Evolutionary conservation across 92 coral and sea anemone genomes (phyloP).

Genomic region (Porites lobata): DNA sequence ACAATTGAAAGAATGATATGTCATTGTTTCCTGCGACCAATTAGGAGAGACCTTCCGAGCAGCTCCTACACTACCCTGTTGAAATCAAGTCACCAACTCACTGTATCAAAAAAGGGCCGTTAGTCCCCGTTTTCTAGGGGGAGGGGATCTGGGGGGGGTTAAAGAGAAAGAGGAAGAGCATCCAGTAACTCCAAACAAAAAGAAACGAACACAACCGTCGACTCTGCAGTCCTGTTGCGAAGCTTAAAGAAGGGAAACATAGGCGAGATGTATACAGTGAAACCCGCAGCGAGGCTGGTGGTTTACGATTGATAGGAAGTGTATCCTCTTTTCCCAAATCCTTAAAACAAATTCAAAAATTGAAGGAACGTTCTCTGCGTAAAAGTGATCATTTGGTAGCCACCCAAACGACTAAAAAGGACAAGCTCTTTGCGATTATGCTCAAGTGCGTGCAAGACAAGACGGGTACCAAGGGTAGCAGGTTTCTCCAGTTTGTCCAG

Average conservation of each 20-base stretch:
- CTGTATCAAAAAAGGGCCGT: no score
- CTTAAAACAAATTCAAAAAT: constrained; percentile 37
- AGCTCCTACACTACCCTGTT: no score
- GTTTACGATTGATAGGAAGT: no score
- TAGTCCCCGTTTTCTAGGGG: no score
- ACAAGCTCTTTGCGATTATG: constrained; percentile 42
- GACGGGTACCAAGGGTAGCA: neutral
- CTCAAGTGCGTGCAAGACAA: constrained; percentile 49
- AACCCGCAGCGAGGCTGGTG: no score
- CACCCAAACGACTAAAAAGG: constrained; percentile 12
- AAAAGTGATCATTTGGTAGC: no score
- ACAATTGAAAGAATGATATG: no score
- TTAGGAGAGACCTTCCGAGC: no score
- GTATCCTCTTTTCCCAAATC: no score
- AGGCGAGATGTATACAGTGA: constrained; percentile 13
- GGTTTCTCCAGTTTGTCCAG: constrained; percentile 52
- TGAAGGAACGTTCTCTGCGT: constrained; percentile 18
- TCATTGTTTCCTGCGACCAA: no score
- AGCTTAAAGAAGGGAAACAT: neutral
- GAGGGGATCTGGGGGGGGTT: no score
- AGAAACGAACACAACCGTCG: neutral
- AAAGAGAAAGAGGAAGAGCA: neutral
- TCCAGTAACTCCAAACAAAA: neutral
- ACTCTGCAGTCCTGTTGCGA: neutral
- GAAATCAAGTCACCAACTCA: no score